phyloP scores from a whole-genome alignment of 2,797 vertebrate genomes.

The Helicolenus hilgendorfi region DNA sequence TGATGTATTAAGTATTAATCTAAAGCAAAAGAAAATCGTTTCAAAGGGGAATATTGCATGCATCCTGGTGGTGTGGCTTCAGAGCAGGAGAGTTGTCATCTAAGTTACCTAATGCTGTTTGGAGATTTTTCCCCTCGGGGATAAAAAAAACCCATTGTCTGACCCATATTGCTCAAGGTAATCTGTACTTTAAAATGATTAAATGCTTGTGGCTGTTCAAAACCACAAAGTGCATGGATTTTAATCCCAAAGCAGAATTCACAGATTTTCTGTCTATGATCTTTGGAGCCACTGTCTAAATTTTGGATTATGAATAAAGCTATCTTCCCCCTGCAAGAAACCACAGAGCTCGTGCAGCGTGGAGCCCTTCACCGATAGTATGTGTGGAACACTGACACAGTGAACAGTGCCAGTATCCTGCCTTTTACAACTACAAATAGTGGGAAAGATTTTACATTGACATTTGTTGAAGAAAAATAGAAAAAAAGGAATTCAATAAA shows the following conservation, averaged over 20 bases:
- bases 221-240: conserved; percentile 34
- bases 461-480: not conserved
- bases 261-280: conserved; percentile 43
- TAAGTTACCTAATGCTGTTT: conserved; percentile 40
- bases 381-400: not conserved
- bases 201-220: conserved; percentile 56
- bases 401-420: not conserved
- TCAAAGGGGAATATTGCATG: not conserved
- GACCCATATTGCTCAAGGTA: conserved; percentile 73
- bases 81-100: conserved; percentile 3
- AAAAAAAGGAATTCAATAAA: not conserved
- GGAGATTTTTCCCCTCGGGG: not conserved
- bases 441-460: not conserved
- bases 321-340: not conserved
- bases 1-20: not conserved
- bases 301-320: conserved; percentile 23
- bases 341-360: not conserved
- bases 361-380: not conserved
- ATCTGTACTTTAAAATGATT: conserved; percentile 78
- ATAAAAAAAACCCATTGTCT: conserved; percentile 58
- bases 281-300: conserved; percentile 28
- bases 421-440: not conserved
- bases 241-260: conserved; percentile 61
- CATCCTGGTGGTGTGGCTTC: not conserved
- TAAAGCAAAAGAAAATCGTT: not conserved